These are phyloP conservation scores for Pomacea maculata DNA, from an alignment of 1,140 invertebrate species.

Conservation along the genomic window DNA sequence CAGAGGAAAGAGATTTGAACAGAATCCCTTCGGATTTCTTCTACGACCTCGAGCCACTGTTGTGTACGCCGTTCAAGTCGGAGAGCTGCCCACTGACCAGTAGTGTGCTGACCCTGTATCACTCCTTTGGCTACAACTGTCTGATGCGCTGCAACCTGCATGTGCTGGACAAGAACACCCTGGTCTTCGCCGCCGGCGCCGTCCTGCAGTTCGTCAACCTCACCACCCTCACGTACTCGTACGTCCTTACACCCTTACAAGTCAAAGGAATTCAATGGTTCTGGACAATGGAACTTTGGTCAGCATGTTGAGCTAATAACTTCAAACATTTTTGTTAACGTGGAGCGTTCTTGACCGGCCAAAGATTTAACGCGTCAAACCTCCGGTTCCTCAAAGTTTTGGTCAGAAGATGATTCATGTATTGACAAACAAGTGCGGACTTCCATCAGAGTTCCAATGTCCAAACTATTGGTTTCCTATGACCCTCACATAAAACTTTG, in stretches of 20 bases:
- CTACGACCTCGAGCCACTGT: constrained; percentile 7
- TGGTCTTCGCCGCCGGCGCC: constrained; percentile 5
- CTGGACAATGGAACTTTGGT: too few species aligned
- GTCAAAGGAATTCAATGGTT: too few species aligned
- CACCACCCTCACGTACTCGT: neutral
- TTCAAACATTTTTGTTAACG: too few species aligned
- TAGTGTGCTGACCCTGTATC: neutral
- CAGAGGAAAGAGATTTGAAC: neutral
- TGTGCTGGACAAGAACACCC: neutral
- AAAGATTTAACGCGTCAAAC: too few species aligned
- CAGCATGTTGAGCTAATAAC: too few species aligned
- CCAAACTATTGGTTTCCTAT: too few species aligned
- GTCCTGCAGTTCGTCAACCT: constrained; percentile 5
- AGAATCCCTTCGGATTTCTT: constrained; percentile 11
- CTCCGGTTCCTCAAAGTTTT: too few species aligned
- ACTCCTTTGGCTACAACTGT: constrained; percentile 20
- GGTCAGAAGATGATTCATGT: too few species aligned
- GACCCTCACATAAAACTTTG: neutral
- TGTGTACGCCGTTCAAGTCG: constrained; percentile 1
- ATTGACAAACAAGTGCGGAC: too few species aligned
- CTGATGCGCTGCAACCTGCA: constrained; percentile 13
- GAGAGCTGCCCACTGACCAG: neutral
- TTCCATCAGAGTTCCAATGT: too few species aligned
- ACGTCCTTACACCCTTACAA: neutral
- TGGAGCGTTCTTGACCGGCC: too few species aligned